Base-by-base conservation (phyloP, 2,113 vertebrate species). In the Columba janthina region DNA sequence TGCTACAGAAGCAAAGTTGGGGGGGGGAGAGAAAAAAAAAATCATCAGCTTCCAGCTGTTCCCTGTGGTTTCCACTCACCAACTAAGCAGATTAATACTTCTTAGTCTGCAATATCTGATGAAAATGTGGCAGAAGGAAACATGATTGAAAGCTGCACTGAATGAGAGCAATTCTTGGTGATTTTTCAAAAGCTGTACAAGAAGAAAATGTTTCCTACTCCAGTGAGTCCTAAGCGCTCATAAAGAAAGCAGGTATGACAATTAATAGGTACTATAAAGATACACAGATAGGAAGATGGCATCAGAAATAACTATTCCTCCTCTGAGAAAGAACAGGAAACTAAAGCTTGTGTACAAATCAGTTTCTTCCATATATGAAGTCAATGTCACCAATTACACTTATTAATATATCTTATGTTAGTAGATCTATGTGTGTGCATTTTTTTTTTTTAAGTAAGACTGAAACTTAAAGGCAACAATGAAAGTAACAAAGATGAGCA, bases 51-150 rank as follows among this genome's bases (percentile, higher is more conserved):
- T 71, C 42, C 88, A 25, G 54, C 32, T 75, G 57, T 81, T 95
- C 89, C 64, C 90, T 93, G 88, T 1, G 21, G 70, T 80, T 95
- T 82, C 75, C 53, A 88, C 62, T 66, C 54, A 79, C 29, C 71
- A 71, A 77, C 83, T 74, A 48, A 96, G 65, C 64, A 80, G 64
- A 83, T 96, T 88, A 83, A 71, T 80, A 25, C 61, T 38, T 56
- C 57, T 90, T 69, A 84, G 70, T 28, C 76, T 78, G 26, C 69
- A 74, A 9, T 31, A 88, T 64, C 57, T 57, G 73, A 58, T 32
- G 69, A 77, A 92, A 93, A 96, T 1, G 19, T 40, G 64, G 82
- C 53, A 83, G 46, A 90, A 83, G 20, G 76, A 48, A 71, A 64
- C 3, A 3, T 7, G 61, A 74, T 26, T 42, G 42, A 91, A 93